A percentile compares a stretch with the other conserved stretches of the same genome.
Evolutionary conservation across 2,113 vertebrate genomes (phyloP).

Genomic region (Menura novaehollandiae): DNA sequence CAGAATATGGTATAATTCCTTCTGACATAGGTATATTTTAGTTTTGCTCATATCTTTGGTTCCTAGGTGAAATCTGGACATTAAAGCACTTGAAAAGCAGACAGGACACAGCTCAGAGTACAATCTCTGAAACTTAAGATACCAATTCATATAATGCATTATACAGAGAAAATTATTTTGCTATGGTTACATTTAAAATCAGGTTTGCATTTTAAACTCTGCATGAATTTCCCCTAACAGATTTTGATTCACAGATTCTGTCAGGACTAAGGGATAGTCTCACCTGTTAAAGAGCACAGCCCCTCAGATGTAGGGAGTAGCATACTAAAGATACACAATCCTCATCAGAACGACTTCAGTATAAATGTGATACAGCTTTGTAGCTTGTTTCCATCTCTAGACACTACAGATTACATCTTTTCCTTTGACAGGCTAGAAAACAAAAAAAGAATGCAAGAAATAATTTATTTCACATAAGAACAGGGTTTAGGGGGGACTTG

Average conservation of each 20-base stretch:
- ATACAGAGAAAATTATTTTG: neutral
- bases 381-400: neutral
- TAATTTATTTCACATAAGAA: neutral
- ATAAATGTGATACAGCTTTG: neutral
- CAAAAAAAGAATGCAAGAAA: neutral
- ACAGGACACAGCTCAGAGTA: neutral
- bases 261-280: neutral
- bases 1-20: neutral
- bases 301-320: neutral
- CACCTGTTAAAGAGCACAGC: neutral
- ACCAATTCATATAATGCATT: neutral
- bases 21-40: neutral
- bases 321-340: neutral
- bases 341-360: neutral
- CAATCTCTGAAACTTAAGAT: neutral
- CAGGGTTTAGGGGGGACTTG: neutral
- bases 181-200: neutral
- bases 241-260: neutral
- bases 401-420: neutral
- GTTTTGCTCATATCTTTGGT: neutral
- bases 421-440: neutral
- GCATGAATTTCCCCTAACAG: neutral
- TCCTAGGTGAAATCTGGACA: neutral
- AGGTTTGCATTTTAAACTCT: neutral
- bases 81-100: neutral